Evolutionary conservation across 2,113 vertebrate genomes (phyloP).

Genomic region (Chaetops frenatus): DNA sequence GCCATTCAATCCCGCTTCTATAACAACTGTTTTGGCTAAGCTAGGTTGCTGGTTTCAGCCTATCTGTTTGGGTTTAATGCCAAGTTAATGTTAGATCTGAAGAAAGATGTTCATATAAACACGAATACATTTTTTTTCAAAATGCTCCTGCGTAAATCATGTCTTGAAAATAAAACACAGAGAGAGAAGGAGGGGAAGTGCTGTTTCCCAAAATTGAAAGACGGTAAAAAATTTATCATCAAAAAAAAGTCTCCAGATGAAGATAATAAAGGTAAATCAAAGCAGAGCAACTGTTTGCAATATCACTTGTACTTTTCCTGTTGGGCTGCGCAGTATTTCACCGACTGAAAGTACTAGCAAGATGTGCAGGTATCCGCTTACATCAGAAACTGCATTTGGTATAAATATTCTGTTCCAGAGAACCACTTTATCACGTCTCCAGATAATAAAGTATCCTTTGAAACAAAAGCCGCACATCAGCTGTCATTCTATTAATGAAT

Average conservation of each 20-base stretch:
- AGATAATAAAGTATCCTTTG: not conserved
- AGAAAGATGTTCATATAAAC: not conserved
- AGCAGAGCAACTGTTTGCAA: slow-evolving; percentile 30
- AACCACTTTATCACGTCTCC: not conserved
- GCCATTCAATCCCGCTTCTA: not conserved
- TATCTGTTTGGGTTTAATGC: not conserved
- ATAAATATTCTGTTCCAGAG: not conserved
- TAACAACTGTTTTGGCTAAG: not conserved
- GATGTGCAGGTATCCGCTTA: slow-evolving; percentile 40
- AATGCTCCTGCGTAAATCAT: not conserved
- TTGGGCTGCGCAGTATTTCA: not conserved
- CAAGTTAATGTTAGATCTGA: not conserved
- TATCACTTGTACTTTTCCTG: slow-evolving; percentile 33
- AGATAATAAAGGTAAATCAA: slow-evolving; percentile 55
- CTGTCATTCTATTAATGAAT: not conserved
- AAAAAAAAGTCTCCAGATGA: slow-evolving; percentile 27
- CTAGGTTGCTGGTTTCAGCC: not conserved
- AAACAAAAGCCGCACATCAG: slow-evolving; percentile 21
- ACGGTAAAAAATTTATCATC: not conserved
- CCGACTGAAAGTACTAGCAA: not conserved
- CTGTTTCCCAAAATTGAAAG: slow-evolving; percentile 4
- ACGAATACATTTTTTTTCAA: not conserved
- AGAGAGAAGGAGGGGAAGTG: not conserved
- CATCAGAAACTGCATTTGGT: not conserved
- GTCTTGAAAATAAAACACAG: not conserved